These are phyloP conservation scores for Syrrhaptes paradoxus DNA, from an alignment of 2,113 vertebrate species.

Conservation along the genomic window DNA sequence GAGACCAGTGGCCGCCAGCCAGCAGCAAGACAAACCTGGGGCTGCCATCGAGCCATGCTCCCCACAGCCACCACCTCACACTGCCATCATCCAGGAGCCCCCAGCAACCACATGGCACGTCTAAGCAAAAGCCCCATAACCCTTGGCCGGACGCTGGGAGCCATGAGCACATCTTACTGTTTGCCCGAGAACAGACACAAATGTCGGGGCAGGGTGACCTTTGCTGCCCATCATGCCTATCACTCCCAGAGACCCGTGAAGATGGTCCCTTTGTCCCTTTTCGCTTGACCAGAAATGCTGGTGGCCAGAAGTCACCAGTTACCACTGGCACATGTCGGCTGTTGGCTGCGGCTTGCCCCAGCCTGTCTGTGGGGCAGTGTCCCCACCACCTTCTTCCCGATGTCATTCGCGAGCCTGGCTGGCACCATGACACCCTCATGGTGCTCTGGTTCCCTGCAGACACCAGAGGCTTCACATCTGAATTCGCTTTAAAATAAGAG, in stretches of 20 bases:
- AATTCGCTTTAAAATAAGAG: neutral
- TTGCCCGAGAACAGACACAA: neutral
- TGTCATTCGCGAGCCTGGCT: neutral
- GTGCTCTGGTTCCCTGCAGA: neutral
- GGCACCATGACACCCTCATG: neutral
- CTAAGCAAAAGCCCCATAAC: neutral
- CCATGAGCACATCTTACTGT: neutral
- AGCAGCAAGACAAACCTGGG: neutral
- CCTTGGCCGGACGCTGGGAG: neutral
- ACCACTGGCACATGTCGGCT: rapidly evolving
- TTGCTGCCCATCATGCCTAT: rapidly evolving
- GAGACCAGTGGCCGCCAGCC: neutral
- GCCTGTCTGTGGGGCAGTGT: neutral
- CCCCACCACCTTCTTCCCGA: neutral
- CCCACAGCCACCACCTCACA: neutral
- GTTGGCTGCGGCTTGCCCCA: neutral
- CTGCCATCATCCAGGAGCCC: neutral
- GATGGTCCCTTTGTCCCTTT: neutral
- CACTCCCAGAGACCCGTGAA: neutral
- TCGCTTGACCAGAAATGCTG: neutral
- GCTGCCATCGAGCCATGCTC: neutral
- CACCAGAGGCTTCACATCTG: neutral
- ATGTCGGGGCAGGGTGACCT: rapidly evolving
- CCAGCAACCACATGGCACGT: neutral
- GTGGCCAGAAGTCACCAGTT: neutral